Conservation (phyloP, 2,113 vertebrate genomes). For the Periophthalmus modestus region DNA sequence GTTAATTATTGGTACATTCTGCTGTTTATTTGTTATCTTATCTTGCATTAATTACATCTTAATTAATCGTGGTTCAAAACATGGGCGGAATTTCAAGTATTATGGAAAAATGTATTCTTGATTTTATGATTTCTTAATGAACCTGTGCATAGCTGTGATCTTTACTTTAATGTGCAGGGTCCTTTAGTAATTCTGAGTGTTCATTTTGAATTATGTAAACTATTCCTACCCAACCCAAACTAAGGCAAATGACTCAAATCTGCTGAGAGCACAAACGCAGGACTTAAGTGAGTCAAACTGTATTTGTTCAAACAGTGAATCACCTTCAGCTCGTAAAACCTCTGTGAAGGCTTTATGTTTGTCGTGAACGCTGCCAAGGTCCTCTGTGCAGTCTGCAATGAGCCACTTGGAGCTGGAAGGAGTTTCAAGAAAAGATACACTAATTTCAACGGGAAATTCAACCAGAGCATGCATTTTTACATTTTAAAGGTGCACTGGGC, state of each 20-base stretch:
- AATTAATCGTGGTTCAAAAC: no score
- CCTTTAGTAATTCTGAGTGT: no score
- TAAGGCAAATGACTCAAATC: not conserved
- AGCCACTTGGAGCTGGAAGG: not conserved
- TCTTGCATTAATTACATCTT: no score
- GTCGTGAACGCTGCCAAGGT: not conserved
- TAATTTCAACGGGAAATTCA: not conserved
- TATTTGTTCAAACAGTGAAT: conserved; percentile 9
- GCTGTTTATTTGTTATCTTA: no score
- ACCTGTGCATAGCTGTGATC: no score
- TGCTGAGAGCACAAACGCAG: not conserved
- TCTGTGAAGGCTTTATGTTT: conserved; percentile 11
- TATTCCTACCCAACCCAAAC: not conserved
- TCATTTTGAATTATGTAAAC: no score
- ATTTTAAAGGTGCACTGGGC: not conserved
- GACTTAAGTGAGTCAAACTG: not conserved
- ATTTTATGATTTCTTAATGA: no score
- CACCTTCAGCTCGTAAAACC: conserved; percentile 7
- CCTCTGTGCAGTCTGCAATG: not conserved
- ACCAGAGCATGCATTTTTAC: not conserved
- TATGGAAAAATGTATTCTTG: no score
- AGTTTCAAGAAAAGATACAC: not conserved
- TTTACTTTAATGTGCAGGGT: no score
- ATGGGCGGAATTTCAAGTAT: no score
- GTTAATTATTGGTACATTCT: no score